A percentile compares a stretch with the other conserved stretches of the same genome.
Evolutionary conservation across 2,888 invertebrate species (phyloP).

Genomic region (Aethes cnicana): DNA sequence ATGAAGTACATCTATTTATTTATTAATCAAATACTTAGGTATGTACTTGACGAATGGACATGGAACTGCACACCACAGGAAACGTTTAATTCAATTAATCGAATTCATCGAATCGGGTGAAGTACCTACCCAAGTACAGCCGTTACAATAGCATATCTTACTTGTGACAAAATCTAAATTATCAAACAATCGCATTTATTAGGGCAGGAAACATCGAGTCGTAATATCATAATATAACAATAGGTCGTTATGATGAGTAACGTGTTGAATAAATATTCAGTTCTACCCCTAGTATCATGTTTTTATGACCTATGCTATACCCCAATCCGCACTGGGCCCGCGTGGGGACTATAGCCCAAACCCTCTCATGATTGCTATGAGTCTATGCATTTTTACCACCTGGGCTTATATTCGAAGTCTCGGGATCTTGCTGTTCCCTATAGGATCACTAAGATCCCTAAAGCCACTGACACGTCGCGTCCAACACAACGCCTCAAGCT

Average conservation of each 20-base stretch:
- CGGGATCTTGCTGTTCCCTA: no score
- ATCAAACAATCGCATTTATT: constrained; percentile 13
- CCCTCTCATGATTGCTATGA: no score
- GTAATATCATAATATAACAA: constrained; percentile 2
- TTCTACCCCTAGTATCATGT: no score
- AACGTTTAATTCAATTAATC: constrained; percentile 16
- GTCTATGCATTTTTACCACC: no score
- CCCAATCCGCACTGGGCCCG: no score
- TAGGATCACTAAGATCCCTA: no score
- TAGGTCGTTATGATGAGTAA: constrained; percentile 6
- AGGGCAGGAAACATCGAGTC: constrained; percentile 21
- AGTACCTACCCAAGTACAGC: constrained; percentile 7
- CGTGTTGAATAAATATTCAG: not conserved
- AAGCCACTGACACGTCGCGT: no score
- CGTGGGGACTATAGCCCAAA: no score
- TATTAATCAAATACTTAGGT: not conserved
- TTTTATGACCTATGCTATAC: no score
- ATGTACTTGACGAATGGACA: not conserved
- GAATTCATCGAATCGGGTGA: constrained; percentile 11
- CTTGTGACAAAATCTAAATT: constrained; percentile 4
- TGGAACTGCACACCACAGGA: constrained; percentile 18
- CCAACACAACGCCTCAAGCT: no score
- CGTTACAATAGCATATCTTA: not conserved
- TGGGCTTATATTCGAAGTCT: no score
- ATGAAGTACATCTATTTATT: not conserved